These are phyloP conservation scores for Tetropium fuscum DNA, from an alignment of 2,888 invertebrate species.

Conservation along the genomic window DNA sequence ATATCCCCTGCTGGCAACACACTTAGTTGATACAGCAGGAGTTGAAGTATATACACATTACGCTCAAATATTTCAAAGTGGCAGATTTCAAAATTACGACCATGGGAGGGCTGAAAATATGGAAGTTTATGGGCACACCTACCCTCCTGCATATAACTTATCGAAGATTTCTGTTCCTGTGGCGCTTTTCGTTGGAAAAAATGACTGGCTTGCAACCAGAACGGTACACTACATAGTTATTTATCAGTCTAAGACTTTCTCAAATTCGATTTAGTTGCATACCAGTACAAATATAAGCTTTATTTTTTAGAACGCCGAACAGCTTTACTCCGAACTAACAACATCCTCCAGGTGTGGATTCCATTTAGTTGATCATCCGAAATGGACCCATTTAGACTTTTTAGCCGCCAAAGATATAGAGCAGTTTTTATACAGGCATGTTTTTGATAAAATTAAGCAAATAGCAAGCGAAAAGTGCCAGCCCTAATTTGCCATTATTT, in stretches of 20 bases:
- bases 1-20: conserved; percentile 29
- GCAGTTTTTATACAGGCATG: conserved; percentile 2
- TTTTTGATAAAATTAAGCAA: conserved; percentile 1
- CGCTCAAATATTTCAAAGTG: conserved; percentile 26
- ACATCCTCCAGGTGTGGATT: conserved; percentile 14
- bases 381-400: conserved; percentile 19
- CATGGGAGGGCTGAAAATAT: conserved; percentile 17
- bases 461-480: conserved; percentile 5
- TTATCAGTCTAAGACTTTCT: background rate
- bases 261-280: background rate
- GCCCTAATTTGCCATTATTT: too few relatives aligned
- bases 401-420: conserved; percentile 7
- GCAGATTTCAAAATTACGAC: conserved; percentile 24
- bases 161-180: conserved; percentile 24
- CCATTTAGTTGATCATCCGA: conserved; percentile 1
- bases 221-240: conserved; percentile 1
- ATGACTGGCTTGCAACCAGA: conserved; percentile 19
- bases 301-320: conserved; percentile 20
- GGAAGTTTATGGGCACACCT: conserved; percentile 2
- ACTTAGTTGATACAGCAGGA: conserved; percentile 30
- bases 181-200: conserved; percentile 16
- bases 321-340: conserved; percentile 19
- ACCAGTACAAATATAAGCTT: background rate
- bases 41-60: conserved; percentile 33
- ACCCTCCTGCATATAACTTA: conserved; percentile 26